Percentiles rank a stretch among this genome's conserved stretches.
Evolutionary conservation across 1,140 invertebrate genomes (phyloP).

Genomic region (Saccostrea glomerata): DNA sequence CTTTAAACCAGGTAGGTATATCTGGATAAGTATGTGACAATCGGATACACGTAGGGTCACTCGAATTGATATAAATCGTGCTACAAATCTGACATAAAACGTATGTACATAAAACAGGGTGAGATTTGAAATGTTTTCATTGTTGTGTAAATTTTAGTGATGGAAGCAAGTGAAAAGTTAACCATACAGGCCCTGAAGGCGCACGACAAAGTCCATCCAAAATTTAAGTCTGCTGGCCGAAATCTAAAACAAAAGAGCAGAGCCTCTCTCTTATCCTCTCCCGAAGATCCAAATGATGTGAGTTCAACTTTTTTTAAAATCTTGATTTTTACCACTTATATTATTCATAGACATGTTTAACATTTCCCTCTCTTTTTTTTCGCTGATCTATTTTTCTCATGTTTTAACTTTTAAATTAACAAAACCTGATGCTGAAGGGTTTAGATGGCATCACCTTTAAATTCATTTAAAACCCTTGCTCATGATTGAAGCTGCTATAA

Average conservation of each 20-base stretch:
- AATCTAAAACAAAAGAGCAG: constrained; percentile 43
- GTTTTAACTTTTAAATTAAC: no score
- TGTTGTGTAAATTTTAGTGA: not conserved
- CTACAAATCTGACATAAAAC: not conserved
- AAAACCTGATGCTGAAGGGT: no score
- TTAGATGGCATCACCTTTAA: no score
- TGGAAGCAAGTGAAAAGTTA: constrained; percentile 49
- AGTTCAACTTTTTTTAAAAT: not conserved
- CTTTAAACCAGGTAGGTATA: constrained; percentile 9
- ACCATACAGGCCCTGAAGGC: constrained; percentile 57
- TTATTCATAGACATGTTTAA: no score
- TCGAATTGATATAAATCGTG: constrained; percentile 6
- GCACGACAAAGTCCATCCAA: constrained; percentile 54
- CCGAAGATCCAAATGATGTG: not conserved
- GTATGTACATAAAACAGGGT: not conserved
- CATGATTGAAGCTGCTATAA: no score
- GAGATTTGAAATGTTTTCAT: not conserved
- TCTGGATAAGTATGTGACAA: not conserved
- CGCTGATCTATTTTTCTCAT: no score
- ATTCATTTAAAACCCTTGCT: no score
- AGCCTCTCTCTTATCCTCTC: not conserved
- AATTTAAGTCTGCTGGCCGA: constrained; percentile 43
- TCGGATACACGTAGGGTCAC: constrained; percentile 6
- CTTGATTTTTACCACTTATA: not conserved
- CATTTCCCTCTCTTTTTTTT: no score